Evolutionary conservation across 1,140 invertebrate genomes (phyloP).

Genomic region (Drosophila burlai): DNA sequence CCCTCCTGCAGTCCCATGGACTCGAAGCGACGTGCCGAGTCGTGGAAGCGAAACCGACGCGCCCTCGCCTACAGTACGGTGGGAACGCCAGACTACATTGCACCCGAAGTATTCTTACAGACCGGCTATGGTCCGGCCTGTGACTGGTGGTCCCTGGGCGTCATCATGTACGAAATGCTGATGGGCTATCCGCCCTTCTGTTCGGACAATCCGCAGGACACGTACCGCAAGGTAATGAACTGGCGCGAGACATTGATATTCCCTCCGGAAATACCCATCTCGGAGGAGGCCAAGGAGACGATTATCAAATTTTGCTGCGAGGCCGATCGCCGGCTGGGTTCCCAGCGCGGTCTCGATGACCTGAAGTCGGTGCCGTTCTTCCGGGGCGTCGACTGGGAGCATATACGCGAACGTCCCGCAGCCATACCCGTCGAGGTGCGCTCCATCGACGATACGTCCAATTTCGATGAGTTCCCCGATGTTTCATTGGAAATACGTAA

Average conservation of each 20-base stretch:
- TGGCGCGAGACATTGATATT: constrained; percentile 99
- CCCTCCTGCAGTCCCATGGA: constrained; percentile 92
- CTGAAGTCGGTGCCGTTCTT: constrained; percentile 95
- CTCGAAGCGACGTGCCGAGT: constrained; percentile 98
- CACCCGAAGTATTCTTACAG: constrained; percentile 96
- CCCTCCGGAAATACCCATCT: constrained; percentile 99
- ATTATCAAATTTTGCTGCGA: constrained; percentile 97
- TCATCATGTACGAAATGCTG: constrained; percentile 99
- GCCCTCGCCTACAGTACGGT: constrained; percentile 98
- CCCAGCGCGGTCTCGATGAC: constrained; percentile 95
- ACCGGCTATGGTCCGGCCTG: constrained; percentile 98
- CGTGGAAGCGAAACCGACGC: constrained; percentile 98
- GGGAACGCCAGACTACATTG: constrained; percentile 99
- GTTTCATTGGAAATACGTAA: constrained; percentile 99
- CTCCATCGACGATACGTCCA: constrained; percentile 98
- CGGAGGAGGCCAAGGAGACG: constrained; percentile 95
- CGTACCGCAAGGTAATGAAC: constrained; percentile 99
- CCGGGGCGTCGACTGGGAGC: constrained; percentile 97
- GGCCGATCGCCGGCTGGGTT: constrained; percentile 94
- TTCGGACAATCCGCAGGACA: constrained; percentile 99
- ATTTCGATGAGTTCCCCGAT: constrained; percentile 99
- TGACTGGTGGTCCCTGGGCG: constrained; percentile 99
- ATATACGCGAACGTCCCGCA: constrained; percentile 98
- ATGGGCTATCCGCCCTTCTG: constrained; percentile 99
- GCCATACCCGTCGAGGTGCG: constrained; percentile 98